Conservation (phyloP, 2,113 vertebrate genomes). For the Spheniscus mendiculus region DNA sequence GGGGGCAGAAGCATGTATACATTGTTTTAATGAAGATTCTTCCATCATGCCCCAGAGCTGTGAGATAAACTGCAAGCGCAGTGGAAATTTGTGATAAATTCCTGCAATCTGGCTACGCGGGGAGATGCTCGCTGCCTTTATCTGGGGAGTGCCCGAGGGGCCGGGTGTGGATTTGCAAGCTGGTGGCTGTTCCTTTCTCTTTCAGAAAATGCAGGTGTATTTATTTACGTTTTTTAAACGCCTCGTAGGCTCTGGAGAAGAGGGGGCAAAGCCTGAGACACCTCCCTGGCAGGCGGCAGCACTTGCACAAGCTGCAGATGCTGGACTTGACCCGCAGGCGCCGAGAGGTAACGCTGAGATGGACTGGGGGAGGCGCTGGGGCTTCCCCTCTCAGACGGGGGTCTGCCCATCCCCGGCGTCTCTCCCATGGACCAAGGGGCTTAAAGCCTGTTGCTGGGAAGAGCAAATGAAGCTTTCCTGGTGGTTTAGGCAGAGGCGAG, state of each 20-base stretch:
- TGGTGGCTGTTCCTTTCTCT: background rate
- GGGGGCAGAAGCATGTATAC: background rate
- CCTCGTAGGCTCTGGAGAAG: slow-evolving; percentile 60
- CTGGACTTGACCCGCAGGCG: slow-evolving; percentile 68
- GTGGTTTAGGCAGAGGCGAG: background rate
- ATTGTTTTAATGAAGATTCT: background rate
- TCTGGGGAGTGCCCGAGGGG: fast-evolving
- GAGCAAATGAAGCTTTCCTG: background rate
- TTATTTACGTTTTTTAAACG: background rate
- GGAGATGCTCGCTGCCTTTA: background rate
- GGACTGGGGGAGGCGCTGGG: background rate
- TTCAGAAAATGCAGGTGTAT: background rate
- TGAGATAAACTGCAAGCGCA: background rate
- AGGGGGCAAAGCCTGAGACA: slow-evolving; percentile 13
- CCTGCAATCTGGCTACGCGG: fast-evolving
- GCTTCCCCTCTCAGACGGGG: fast-evolving
- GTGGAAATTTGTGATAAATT: background rate
- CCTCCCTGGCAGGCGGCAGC: slow-evolving; percentile 68
- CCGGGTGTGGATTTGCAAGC: background rate
- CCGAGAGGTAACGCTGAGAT: slow-evolving; percentile 63
- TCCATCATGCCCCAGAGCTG: background rate
- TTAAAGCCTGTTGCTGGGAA: background rate
- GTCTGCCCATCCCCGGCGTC: background rate
- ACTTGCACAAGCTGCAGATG: slow-evolving; percentile 80
- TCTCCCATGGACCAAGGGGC: background rate